Conservation (phyloP, 53 echinoderm and acorn worm species). For the Antedon mediterranea region DNA sequence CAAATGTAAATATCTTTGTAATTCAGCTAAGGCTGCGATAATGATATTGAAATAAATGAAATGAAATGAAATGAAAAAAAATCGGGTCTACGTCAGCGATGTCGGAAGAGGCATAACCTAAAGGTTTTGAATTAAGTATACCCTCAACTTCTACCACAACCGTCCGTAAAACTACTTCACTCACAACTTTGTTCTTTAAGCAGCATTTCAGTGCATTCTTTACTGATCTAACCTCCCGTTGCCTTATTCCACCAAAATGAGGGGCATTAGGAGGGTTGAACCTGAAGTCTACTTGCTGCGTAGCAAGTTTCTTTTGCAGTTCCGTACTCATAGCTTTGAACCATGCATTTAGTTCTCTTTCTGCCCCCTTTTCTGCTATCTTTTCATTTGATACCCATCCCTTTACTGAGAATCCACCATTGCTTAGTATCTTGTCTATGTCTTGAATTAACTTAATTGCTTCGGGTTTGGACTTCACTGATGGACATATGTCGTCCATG, state of each 20-base stretch:
- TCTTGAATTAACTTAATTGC: too few relatives aligned
- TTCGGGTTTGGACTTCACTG: too few relatives aligned
- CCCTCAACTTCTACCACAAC: slow-evolving; percentile 28
- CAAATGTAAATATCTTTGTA: too few relatives aligned
- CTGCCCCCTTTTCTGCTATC: too few relatives aligned
- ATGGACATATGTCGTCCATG: too few relatives aligned
- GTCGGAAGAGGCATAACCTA: slow-evolving; percentile 25
- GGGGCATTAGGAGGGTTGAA: slow-evolving; percentile 15
- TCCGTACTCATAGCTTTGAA: background rate
- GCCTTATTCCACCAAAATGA: slow-evolving; percentile 29
- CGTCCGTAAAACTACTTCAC: slow-evolving; percentile 16
- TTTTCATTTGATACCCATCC: too few relatives aligned
- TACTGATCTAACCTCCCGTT: slow-evolving; percentile 12
- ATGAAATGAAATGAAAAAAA: too few relatives aligned
- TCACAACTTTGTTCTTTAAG: slow-evolving; percentile 11
- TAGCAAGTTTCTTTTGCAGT: background rate
- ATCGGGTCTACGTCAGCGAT: slow-evolving; percentile 22
- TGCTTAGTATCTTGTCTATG: too few relatives aligned
- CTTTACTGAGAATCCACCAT: too few relatives aligned
- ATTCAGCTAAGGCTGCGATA: too few relatives aligned
- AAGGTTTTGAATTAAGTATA: slow-evolving; percentile 30
- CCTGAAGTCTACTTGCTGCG: background rate
- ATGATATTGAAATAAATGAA: too few relatives aligned
- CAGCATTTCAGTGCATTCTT: slow-evolving; percentile 12
- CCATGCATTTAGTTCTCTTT: too few relatives aligned